A percentile compares a stretch with the other conserved stretches of the same genome.
These are phyloP conservation scores for Coranthus polyacanthus DNA, from an alignment of 2,797 vertebrate genomes.

Conservation along the genomic window DNA sequence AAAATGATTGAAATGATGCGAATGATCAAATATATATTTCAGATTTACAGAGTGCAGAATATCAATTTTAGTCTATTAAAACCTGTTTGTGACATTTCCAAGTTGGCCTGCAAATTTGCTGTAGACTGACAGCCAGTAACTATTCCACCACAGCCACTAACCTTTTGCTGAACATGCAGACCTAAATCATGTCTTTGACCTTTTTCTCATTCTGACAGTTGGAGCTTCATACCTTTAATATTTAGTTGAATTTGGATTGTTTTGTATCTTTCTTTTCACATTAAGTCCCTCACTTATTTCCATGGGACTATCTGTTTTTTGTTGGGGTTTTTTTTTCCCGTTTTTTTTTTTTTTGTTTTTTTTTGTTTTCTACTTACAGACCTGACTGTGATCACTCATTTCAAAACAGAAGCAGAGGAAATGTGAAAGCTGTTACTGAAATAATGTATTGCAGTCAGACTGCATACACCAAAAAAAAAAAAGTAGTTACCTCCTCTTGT, in stretches of 20 bases:
- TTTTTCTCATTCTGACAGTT: conserved; percentile 67
- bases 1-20: background rate
- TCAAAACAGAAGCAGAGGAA: conserved; percentile 53
- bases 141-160: conserved; percentile 68
- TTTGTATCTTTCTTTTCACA: conserved; percentile 50
- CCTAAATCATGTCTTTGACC: conserved; percentile 75
- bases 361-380: conserved; percentile 25
- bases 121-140: conserved; percentile 64
- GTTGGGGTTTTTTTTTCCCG: conserved; percentile 26
- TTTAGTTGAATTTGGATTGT: conserved; percentile 51
- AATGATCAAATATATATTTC: conserved; percentile 24
- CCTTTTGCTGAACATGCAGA: conserved; percentile 73
- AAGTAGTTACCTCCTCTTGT: conserved; percentile 42
- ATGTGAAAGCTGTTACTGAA: conserved; percentile 53
- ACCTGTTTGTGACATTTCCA: conserved; percentile 68
- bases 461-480: conserved; percentile 44
- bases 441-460: conserved; percentile 49
- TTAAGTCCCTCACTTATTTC: conserved; percentile 41
- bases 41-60: conserved; percentile 26
- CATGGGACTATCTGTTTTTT: too few relatives aligned
- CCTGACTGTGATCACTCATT: conserved; percentile 57
- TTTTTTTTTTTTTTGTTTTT: conserved; percentile 19
- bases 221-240: conserved; percentile 59
- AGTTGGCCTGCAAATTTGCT: conserved; percentile 54
- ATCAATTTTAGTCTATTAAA: conserved; percentile 49